Evolutionary conservation across 2,888 invertebrate species (phyloP), one percentile per base, ranked within the genome.

Genomic region (Nemurella pictetii): DNA sequence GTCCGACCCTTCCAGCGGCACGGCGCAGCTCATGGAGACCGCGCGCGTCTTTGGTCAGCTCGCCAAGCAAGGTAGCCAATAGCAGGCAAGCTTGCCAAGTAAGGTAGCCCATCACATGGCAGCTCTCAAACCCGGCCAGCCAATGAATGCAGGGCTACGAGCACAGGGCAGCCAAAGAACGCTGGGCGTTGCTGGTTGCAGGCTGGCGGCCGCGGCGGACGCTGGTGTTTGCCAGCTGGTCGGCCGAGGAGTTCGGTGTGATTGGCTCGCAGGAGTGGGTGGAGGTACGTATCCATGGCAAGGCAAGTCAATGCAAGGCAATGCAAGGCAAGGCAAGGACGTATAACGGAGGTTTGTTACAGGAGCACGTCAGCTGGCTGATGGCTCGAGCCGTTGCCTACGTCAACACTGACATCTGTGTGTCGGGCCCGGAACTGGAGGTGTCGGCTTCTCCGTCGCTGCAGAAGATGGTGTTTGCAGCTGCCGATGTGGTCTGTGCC

Each of bases 191-290:
- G n/a, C n/a, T n/a, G n/a, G n/a, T n/a, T n/a, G 3, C 20, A 82
- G 82, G 82, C 29, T 82, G 82, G 82, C 82, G 82, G 29, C 82
- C 82, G 4, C 25, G 82, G 3, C 36, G 82, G 20, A 27, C 82
- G 0, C 55, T 82, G 27, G 12, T 82, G 0, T 82, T 82, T 27
- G 82, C 28, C 26, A 82, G 82, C 20, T 82, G 82, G 82, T 55
- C 82, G 2, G 82, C 82, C 55, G 82, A 82, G 28, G 82, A 82
- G 28, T 82, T 28, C 20, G 82, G 82, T 15, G 55, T 82, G 4
- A 82, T 82, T 28, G 82, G 82, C 1, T 55, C 82, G 27, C 82
- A 82, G 72, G 82, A 82, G 82, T 82, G 82, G 82, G 82, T 82
- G 3, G 82, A 82, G 55, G 82, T 82, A 25, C 25, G 82, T 82